phyloP scores from a whole-genome alignment of 2,113 vertebrate genomes.

The Ochotona curzoniae region DNA sequence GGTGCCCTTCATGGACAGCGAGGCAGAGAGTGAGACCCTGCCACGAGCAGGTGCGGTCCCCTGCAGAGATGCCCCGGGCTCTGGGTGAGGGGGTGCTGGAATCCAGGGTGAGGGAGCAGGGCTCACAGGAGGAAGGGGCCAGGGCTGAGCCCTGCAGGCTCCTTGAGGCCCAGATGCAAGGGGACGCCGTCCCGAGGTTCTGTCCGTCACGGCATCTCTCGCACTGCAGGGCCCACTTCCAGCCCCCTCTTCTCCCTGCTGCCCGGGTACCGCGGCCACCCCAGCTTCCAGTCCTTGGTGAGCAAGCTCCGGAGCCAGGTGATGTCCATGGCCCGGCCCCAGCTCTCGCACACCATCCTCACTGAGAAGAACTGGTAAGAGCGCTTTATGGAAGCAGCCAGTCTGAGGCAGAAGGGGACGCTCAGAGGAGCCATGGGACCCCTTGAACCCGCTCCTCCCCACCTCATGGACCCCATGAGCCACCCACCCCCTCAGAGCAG shows the following conservation, averaged over 20 bases:
- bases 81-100: not conserved
- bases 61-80: too few species aligned
- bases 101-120: not conserved
- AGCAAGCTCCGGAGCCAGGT: slow-evolving; percentile 93
- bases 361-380: slow-evolving; percentile 96
- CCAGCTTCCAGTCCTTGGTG: slow-evolving; percentile 91
- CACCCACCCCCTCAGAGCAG: not conserved
- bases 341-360: slow-evolving; percentile 95
- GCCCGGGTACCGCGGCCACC: slow-evolving; percentile 93
- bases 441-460: not conserved
- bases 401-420: too few species aligned
- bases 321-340: slow-evolving; percentile 93
- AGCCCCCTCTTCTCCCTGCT: slow-evolving; percentile 92
- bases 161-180: not conserved
- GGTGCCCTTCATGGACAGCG: slow-evolving; percentile 90
- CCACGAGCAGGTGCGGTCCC: slow-evolving; percentile 86
- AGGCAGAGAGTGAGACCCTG: slow-evolving; percentile 88
- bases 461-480: fast-evolving
- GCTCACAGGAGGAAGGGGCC: not conserved
- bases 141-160: not conserved
- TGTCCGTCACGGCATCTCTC: not conserved
- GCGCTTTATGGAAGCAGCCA: not conserved
- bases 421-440: too few species aligned
- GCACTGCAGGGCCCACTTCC: slow-evolving; percentile 84
- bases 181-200: not conserved